Evolutionary conservation across 1,140 invertebrate genomes (phyloP), one percentile per base, ranked within the genome.

Genomic region (Aphelenchoides fujianensis): DNA sequence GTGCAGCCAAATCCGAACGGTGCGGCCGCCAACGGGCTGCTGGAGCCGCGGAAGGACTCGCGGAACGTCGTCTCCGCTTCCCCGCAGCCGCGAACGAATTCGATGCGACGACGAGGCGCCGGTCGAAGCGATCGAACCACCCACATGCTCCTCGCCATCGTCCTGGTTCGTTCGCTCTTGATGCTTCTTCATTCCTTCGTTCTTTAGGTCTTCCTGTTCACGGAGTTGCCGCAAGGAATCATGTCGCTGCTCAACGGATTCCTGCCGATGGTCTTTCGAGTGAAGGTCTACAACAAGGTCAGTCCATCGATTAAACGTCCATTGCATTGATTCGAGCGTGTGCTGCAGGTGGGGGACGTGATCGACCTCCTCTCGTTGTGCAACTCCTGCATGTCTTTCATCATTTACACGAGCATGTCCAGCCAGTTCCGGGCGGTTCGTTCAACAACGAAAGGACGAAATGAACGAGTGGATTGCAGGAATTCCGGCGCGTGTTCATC

Each of bases 391-490:
- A 80, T 77, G 1, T 74, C 80, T 3, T 83, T 83, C 70, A 74
- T 83, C 55, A 84, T 83, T 34, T 83, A 83, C 72, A 84, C 82
- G 57, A 69, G 72, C 19, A 83, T 83, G 82, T 80, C 76, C 72
- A 81, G 72, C 32, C 83, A 83, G 37, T 83, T 83, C 72, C 68
- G 81, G 73, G 78, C 75, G 61, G 81, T 84, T 62, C 77, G 74
- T 71, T 28, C 30, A 2, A 2, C 57, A 36, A 71, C 41, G 41
- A 16, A 16, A 12, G 12, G 23, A 48, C 23, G 12, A 27, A 30
- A 23, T 73, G 48, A 12, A n/a, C 68, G 16, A 7, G 16, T 59
- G 32, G n/a, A 35, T 37, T 82, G 31, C 48, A 82, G 82, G 80
- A 82, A 64, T 82, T 82, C 70, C 79, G 80, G 0, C 73, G 80